Percentiles rank a stretch among this genome's conserved stretches.
Conservation (phyloP, 2,113 vertebrate genomes). For the Pelvicachromis taeniatus region DNA sequence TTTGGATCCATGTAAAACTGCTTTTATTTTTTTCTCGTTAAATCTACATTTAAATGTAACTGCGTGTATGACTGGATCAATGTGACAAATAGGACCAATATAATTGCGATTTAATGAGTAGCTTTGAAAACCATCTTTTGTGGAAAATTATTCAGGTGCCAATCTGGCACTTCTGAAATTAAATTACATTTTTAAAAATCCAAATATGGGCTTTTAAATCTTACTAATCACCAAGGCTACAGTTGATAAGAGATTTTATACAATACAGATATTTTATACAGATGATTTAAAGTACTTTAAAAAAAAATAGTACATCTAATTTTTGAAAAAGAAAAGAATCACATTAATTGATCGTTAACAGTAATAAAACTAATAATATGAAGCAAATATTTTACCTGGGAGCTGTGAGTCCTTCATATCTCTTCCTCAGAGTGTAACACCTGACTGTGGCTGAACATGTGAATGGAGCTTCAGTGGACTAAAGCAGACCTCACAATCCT, state of each 20-base stretch:
- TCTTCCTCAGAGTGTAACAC: conserved; percentile 13
- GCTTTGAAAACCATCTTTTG: background rate
- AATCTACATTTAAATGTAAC: background rate
- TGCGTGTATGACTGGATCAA: background rate
- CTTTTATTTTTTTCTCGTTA: background rate
- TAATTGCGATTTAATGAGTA: background rate
- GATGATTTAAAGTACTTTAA: background rate
- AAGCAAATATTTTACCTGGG: conserved; percentile 50
- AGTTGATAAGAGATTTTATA: background rate
- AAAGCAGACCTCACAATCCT: conserved; percentile 62
- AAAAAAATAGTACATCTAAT: background rate
- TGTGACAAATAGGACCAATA: background rate
- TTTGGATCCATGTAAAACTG: background rate
- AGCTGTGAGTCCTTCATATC: conserved; percentile 68
- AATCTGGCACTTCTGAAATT: background rate
- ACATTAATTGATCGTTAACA: background rate
- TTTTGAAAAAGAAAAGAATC: background rate
- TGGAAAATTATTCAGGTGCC: background rate
- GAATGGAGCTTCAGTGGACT: conserved; percentile 18
- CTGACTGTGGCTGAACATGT: conserved; percentile 33
- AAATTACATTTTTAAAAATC: background rate
- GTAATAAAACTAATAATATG: background rate
- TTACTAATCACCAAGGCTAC: background rate
- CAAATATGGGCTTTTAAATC: background rate
- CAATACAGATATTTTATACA: background rate